Base-by-base conservation (phyloP, 2,797 vertebrate genomes). In the Coregonus sp. region DNA sequence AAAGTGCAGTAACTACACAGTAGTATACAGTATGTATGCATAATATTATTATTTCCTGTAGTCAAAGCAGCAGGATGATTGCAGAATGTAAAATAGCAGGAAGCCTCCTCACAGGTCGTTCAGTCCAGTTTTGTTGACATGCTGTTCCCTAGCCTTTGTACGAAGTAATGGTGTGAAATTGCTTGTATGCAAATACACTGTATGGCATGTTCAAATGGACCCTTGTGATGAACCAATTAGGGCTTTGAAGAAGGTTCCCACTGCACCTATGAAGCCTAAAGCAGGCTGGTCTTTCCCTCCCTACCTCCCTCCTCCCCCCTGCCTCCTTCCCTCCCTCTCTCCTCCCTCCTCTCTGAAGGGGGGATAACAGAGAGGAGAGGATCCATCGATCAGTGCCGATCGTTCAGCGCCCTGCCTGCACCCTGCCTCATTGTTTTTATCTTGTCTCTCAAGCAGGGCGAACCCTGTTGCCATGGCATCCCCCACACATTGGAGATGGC, bases 401-500 rank as follows among this genome's bases (percentile, higher is more conserved):
- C 90, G 85, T 92, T 92, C 87, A 87, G 88, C 87, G 73, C 84
- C 88, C 52, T 80, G 85, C 92, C 91, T 85, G 90, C 91, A 91
- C 90, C 90, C 90, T 92, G 93, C 92, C 90, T 89, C 91, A 93
- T 94, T 95, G 94, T 95, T 93, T 95, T 92, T 90, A 92, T 93
- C 92, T 92, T 92, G 92, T 94, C 93, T 94, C 90, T 92, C 93
- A 94, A 74, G 84, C 86, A 82, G 86, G 85, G 85, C 82, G 81
- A 87, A 93, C 92, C 92, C 93, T 93, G 94, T 95, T 95, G 93
- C 94, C 94, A 95, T 95, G 94, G 93, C 92, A 90, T 86, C 89
- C 85, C 81, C 86, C 86, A 76, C 85, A 84, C 83, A 90, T 91
- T 95, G 92, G 91, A 92, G 90, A 93, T 94, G 94, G 92, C 93